Evolutionary conservation across 2,888 invertebrate genomes (phyloP), one percentile per base, ranked within the genome.

Genomic region (Drosophila nigricruria): DNA sequence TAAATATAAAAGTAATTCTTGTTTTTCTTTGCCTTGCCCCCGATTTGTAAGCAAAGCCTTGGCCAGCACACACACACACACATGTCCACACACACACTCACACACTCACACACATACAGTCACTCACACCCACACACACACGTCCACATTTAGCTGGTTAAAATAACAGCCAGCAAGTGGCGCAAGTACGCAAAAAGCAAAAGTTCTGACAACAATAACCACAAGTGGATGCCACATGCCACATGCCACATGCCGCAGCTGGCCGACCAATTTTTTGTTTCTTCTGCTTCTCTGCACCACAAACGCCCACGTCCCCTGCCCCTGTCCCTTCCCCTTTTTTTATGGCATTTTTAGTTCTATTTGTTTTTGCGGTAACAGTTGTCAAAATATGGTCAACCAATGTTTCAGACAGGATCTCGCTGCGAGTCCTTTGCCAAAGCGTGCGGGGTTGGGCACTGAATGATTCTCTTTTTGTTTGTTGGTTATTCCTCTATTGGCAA

Each of bases 131-230:
- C 10, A 36, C 10, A 42, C 43, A 10, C 30, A 61, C 12, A 40
- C 45, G 40, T 30, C 23, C 47, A 49, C 34, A 38, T 53, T 38
- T 49, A 60, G 52, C 70, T 70, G 53, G 53, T 53, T 53, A 53
- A 53, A 53, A 53, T 77, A 80, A 80, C 68, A 77, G 77, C 66
- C 79, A 78, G 72, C 62, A 69, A 70, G 82, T 82, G 64, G 23
- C 43, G 52, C 52, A 53, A 53, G 45, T 68, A 66, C 62, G 36
- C 66, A 25, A 66, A 43, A 52, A 45, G 36, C 12, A 67, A 66
- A 58, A 86, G 83, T 83, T 83, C 87, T 74, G 83, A 80, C 83
- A 83, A 82, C 83, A 88, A 86, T 82, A 83, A 88, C 89, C 89
- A 80, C 89, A 88, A 83, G 83, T 83, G 87, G 83, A 88, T 89